phyloP scores from a whole-genome alignment of 2,888 invertebrate species.

The Carcina quercana region DNA sequence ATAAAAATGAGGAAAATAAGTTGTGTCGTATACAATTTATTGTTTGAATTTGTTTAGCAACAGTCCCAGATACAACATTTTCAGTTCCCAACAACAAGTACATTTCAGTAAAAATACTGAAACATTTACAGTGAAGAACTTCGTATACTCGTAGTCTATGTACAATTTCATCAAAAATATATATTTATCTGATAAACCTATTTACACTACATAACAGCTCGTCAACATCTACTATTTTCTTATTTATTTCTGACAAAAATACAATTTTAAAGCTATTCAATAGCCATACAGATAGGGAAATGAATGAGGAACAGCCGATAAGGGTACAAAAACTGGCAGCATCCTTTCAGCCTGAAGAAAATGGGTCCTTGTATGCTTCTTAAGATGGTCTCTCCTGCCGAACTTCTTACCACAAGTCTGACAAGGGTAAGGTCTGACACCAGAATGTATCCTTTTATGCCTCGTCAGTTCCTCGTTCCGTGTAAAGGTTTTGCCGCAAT shows the following conservation, averaged over 20 bases:
- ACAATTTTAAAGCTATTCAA: conserved; percentile 29
- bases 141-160: too few relatives aligned
- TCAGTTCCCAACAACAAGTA: too few relatives aligned
- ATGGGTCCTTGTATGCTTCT: conserved; percentile 94
- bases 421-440: conserved; percentile 90
- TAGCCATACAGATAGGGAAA: conserved; percentile 75
- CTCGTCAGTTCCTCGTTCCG: conserved; percentile 93
- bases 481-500: conserved; percentile 92
- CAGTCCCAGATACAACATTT: too few relatives aligned
- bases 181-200: too few relatives aligned
- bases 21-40: too few relatives aligned
- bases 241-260: background rate
- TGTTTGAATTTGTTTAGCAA: too few relatives aligned
- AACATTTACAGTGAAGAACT: too few relatives aligned
- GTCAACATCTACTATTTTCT: background rate
- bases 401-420: conserved; percentile 93
- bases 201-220: too few relatives aligned
- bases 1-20: too few relatives aligned
- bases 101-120: too few relatives aligned
- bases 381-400: conserved; percentile 94
- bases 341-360: conserved; percentile 75
- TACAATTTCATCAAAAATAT: too few relatives aligned
- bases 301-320: conserved; percentile 66
- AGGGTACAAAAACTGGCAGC: conserved; percentile 76
- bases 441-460: conserved; percentile 93